phyloP scores from a whole-genome alignment of 2,888 invertebrate genomes.

The Girardia tigrina region DNA sequence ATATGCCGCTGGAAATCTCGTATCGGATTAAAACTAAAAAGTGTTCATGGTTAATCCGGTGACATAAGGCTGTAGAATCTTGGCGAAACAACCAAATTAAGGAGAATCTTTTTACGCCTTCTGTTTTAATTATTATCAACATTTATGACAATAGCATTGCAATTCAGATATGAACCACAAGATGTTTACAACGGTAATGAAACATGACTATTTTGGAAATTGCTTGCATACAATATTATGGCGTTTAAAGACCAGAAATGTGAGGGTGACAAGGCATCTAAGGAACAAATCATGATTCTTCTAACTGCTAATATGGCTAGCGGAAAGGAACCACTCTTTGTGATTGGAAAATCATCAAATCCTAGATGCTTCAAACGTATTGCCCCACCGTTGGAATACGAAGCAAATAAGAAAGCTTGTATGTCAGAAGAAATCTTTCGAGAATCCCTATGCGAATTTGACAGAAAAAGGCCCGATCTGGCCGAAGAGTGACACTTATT shows the following conservation, averaged over 20 bases:
- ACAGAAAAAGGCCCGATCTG: constrained; percentile 35
- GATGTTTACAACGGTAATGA: constrained; percentile 11
- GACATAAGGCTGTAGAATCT: background rate
- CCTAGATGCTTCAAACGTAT: constrained; percentile 8
- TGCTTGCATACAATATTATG: constrained; percentile 26
- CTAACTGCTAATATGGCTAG: constrained; percentile 26
- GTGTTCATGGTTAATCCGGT: background rate
- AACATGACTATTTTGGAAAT: constrained; percentile 25
- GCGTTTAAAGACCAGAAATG: constrained; percentile 24
- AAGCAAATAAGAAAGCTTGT: constrained; percentile 21
- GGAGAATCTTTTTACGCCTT: background rate
- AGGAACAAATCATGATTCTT: background rate
- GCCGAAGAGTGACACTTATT: constrained; percentile 37
- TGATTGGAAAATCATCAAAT: constrained; percentile 20
- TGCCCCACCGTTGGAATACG: background rate
- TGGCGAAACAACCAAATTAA: background rate
- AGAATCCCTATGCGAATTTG: constrained; percentile 38
- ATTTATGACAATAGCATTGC: too few species aligned
- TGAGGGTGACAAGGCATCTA: background rate
- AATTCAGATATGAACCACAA: too few species aligned
- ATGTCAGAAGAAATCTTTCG: constrained; percentile 37
- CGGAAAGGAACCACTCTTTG: constrained; percentile 18
- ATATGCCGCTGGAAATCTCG: background rate
- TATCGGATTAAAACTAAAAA: background rate
- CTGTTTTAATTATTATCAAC: too few species aligned